Evolutionary conservation across 2,888 invertebrate species (phyloP), one percentile per base, ranked within the genome.

Genomic region (Oscheius myriophilus): DNA sequence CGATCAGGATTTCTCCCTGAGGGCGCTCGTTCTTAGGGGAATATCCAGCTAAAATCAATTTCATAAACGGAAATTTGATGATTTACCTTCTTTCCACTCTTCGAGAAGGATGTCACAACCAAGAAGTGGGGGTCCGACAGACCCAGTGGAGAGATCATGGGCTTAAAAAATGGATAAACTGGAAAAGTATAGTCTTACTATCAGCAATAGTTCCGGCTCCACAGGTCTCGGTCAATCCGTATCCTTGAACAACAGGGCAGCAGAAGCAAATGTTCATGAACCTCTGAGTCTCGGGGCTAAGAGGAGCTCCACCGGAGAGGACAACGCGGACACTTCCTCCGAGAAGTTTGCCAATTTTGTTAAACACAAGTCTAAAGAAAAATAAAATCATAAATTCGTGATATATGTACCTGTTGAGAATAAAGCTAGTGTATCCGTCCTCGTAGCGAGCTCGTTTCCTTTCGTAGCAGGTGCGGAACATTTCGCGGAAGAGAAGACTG

Each of bases 181-280:
- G 26, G 14, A 23, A 43, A 12, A 26, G 21, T 23, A 25, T 26
- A 25, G 39, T 46, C 73, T 72, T 58, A 82, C 84, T 61, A 68
- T 86, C 86, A 66, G 83, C 86, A 39, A 88, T 76, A 2, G 88
- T 87, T 58, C 95, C 96, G 84, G 93, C 93, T 0, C 96, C 95
- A 78, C 93, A 93, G 18, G 96, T 95, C 90, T 98, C 97, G 0
- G 97, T 98, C 72, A 97, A 91, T 1, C 97, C 97, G 88, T 97
- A 97, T 61, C 96, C 97, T 59, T 80, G 80, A 42, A 86, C 91
- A 52, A 98, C 91, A 72, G 92, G 92, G 72, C 93, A 92, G 88
- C 96, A 95, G 75, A 97, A 90, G 87, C 95, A 95, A 71, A 93
- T 91, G 87, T 93, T 92, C 83, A 94, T 92, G 89, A 96, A 69